Evolutionary conservation across 2,888 invertebrate species (phyloP), one percentile per base, ranked within the genome.

Genomic region (Poecilus cupreus): DNA sequence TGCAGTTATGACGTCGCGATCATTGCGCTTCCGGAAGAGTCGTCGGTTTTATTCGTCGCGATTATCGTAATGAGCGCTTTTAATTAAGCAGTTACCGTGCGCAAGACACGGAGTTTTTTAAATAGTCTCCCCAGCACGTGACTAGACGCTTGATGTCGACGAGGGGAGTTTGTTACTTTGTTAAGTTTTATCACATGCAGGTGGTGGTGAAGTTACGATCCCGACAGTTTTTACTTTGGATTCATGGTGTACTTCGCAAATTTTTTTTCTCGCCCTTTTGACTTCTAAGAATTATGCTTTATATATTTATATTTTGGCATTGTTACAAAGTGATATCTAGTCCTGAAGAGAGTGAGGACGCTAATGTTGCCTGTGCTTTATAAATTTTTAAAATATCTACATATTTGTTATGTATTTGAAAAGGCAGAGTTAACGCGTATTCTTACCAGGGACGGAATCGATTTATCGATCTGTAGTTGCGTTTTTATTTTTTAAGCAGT

Each of bases 11-110:
- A 49, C 32, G 76, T 54, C 54, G 60, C 26, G 39, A 77, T 77
- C 32, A 57, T 77, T 57, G 57, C 39, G 22, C 57, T 60, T 51
- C 49, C 49, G 75, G 32, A 32, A 32, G 32, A 32, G 32, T 6
- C 8, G 32, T 26, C 18, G 20, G 37, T 54, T 76, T 76, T 43
- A 77, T 77, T 77, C 60, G 43, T 16, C 18, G 24, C 77, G 60
- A 76, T 77, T 60, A 77, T 77, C 39, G 60, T 43, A 77, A 77
- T 77, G 77, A 60, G 77, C 60, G 16, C 57, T 77, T 51, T 77
- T 77, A 77, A 77, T 77, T 77, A 77, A 77, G 60, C 60, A 39
- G 77, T 77, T 60, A 60, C 77, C 77, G 22, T 37, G 57, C 13
- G 20, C 32, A 43, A 77, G 37, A 60, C 77, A 57, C 76, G 76